Evolutionary conservation across 2,113 vertebrate genomes (phyloP).

Genomic region (Tenrec ecaudatus): DNA sequence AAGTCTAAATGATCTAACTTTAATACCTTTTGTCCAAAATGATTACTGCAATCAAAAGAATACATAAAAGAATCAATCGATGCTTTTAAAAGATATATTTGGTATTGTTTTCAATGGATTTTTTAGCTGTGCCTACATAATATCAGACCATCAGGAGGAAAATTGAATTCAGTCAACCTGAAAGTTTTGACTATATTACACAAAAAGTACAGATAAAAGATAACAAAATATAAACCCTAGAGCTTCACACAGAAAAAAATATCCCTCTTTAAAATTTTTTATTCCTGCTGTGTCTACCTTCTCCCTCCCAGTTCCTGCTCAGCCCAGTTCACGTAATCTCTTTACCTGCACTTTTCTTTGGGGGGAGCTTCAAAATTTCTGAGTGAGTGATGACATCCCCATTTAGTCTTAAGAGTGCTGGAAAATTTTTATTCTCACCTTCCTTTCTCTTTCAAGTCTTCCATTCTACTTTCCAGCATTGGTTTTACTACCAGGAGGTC

Average conservation of each 20-base stretch:
- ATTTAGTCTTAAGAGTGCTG: background rate
- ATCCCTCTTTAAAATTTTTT: background rate
- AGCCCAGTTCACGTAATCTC: background rate
- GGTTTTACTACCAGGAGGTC: background rate
- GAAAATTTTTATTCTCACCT: background rate
- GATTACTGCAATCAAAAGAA: slow-evolving; percentile 49
- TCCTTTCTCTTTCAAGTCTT: background rate
- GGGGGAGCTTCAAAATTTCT: background rate
- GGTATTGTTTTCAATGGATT: slow-evolving; percentile 15
- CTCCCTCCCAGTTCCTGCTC: background rate
- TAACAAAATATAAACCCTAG: slow-evolving; percentile 9
- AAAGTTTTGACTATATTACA: slow-evolving; percentile 22
- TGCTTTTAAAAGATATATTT: slow-evolving; percentile 43
- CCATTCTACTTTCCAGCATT: background rate
- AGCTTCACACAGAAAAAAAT: background rate
- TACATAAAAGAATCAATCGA: background rate
- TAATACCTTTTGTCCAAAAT: slow-evolving; percentile 59
- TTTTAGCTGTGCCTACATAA: background rate
- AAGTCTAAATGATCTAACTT: slow-evolving; percentile 52
- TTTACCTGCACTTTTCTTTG: background rate
- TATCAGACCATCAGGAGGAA: slow-evolving; percentile 46
- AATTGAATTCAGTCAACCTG: slow-evolving; percentile 52
- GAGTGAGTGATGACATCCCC: background rate
- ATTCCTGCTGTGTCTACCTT: background rate
- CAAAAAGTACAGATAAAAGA: slow-evolving; percentile 36